Base-by-base conservation (phyloP, 2,888 invertebrate species). In the Drosophila rubida region DNA sequence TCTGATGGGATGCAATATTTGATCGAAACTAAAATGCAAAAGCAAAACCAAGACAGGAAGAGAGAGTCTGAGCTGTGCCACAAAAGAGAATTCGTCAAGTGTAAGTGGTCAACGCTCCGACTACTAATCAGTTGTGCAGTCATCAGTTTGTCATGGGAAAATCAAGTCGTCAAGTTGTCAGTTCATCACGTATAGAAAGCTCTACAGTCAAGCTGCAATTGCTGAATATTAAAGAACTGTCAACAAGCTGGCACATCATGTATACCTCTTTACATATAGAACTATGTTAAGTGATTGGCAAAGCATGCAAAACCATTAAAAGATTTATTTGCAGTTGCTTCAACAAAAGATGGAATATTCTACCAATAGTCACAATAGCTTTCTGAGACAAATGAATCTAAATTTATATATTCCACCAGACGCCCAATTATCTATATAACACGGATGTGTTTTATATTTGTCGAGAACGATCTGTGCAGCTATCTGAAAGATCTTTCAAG, bases 71-170 rank as follows among this genome's bases (percentile, higher is more conserved):
- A 49, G 22, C 8, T 19, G 32, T 11, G 0, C 32, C 27, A 27
- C 27, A 27, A 13, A n/a, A 25, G 2, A 22, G 11, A 13, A 11
- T 14, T 35, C 14, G 54, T 60, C 51, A 60, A 53, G 51, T 37
- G 25, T 27, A 46, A 25, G 25, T 25, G 8, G 60, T 37, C 54
- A 30, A 41, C 22, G 57, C 27, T 22, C 9, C 42, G 62, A 57
- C 57, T 62, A 62, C 62, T 62, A 62, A 62, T 41, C 62, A 62
- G 62, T 49, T 57, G 48, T 19, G 42, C 46, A 46, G 46, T 49
- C 62, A 25, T 57, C 32, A 41, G 30, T 48, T 42, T 57, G 57
- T 57, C 62, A 62, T 62, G 62, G 62, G 42, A 42, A 62, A 57
- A 49, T 49, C 57, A 62, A 57, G 32, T 44, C 62, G 41, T 62